Base-by-base conservation (phyloP, 2,888 invertebrate species). In the Poecilus cupreus region DNA sequence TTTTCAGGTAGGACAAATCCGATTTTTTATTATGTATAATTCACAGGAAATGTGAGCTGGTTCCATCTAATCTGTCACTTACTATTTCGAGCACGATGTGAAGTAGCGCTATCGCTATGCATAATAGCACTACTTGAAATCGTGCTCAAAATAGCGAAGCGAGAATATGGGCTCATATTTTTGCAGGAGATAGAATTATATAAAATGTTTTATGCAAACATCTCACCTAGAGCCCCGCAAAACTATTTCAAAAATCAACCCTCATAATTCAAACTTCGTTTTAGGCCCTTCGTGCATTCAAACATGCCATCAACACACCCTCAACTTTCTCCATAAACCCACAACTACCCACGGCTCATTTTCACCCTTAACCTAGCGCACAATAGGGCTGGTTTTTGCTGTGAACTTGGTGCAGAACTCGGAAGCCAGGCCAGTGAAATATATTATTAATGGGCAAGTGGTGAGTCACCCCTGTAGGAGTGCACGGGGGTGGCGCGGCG, bases 241-340 rank as follows among this genome's bases (percentile, higher is more conserved):
- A 68, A 68, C 18, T 68, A 37, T 68, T 68, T 68, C 64, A 68
- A 68, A 68, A 68, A 68, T 39, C 64, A 68, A 37, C 39, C 64
- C 64, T 13, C 64, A 68, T 68, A 68, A 68, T 68, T 68, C 64
- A 68, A 68, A 68, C 64, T 68, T 68, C 64, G 64, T 68, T 68
- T 37, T 8, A 37, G 13, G 60, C 24, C 13, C 11, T 60, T 60
- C 26, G 60, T 32, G 64, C 64, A 32, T 68, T 68, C 64, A 37
- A 68, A 68, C 64, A 68, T 68, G 37, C 64, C 64, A 68, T 68
- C 64, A 68, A 37, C 64, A 68, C 64, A 32, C 64, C 64, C 64
- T 68, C 32, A 68, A 68, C 64, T 39, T 60, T 68, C 18, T 32
- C 64, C n/a, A 68, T 68, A 68, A 68, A 32, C 64, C 18, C 37